phyloP scores from a whole-genome alignment of 1,140 invertebrate genomes.

The Apis florea region DNA sequence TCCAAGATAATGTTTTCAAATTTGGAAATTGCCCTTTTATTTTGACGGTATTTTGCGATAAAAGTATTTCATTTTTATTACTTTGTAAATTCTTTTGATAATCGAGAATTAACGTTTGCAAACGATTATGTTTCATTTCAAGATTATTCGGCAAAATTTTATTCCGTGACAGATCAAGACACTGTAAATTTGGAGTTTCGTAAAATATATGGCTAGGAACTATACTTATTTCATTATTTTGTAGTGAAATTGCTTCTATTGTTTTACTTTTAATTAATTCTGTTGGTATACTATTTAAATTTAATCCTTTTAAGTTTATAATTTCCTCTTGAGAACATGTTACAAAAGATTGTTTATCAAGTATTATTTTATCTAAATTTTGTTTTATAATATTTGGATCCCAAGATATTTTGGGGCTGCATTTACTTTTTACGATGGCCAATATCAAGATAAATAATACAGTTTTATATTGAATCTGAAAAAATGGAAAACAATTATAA shows the following conservation, averaged over 20 bases:
- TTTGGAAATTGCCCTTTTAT: not conserved
- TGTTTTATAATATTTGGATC: no score
- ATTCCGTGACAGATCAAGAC: not conserved
- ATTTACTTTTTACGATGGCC: not conserved
- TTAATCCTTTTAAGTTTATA: not conserved
- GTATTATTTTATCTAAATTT: no score
- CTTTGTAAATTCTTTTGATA: not conserved
- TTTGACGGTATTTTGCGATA: no score
- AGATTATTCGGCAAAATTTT: not conserved
- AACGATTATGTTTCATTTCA: not conserved
- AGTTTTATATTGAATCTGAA: not conserved
- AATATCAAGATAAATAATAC: not conserved
- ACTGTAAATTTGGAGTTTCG: not conserved
- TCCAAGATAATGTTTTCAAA: conserved; percentile 19
- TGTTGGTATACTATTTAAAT: not conserved
- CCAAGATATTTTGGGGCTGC: not conserved
- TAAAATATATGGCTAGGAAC: not conserved
- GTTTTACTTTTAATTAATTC: not conserved
- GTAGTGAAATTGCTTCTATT: not conserved
- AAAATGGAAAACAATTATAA: not conserved
- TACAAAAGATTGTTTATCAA: not conserved
- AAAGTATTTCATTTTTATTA: fast-evolving
- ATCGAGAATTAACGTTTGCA: conserved; percentile 10
- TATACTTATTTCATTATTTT: fast-evolving
- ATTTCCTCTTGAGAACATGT: not conserved